Percentiles rank a stretch among this genome's conserved stretches.
phyloP scores from a whole-genome alignment of 1,140 invertebrate genomes.

The Eumeta japonica region DNA sequence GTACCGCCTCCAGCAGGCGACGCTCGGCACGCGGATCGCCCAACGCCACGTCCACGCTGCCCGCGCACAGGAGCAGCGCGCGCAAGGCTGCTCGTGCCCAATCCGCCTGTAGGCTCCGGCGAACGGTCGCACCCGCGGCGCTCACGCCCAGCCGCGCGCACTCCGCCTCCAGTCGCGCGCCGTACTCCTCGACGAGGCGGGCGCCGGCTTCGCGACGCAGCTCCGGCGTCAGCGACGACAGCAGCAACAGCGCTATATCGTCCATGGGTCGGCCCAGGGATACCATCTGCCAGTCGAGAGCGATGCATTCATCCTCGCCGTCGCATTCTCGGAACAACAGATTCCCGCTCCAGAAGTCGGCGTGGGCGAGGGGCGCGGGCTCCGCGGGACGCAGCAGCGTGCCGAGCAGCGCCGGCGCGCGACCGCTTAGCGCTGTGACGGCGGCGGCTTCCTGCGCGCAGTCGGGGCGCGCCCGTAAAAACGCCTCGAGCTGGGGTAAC shows the following conservation, averaged over 20 bases:
- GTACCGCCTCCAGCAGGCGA: constrained; percentile 48
- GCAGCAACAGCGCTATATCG: constrained; percentile 73
- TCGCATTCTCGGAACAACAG: constrained; percentile 66
- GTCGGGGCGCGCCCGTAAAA: constrained; percentile 66
- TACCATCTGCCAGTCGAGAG: constrained; percentile 83
- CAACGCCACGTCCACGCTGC: constrained; percentile 72
- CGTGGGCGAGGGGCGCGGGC: constrained; percentile 72
- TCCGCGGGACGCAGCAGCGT: constrained; percentile 67
- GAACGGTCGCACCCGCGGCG: constrained; percentile 60
- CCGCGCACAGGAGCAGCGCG: constrained; percentile 73
- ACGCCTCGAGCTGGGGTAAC: constrained; percentile 69
- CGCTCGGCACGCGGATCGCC: constrained; percentile 67
- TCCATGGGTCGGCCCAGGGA: constrained; percentile 69
- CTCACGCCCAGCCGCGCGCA: constrained; percentile 61
- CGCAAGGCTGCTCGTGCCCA: constrained; percentile 71
- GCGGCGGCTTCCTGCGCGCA: constrained; percentile 42
- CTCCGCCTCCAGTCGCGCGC: constrained; percentile 61
- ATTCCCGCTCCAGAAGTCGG: constrained; percentile 83
- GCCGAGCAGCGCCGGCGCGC: constrained; percentile 49
- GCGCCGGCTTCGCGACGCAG: constrained; percentile 63
- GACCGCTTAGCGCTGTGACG: constrained; percentile 33
- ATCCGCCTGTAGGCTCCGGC: constrained; percentile 61
- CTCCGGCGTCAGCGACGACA: constrained; percentile 74
- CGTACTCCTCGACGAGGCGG: constrained; percentile 68
- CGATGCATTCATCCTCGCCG: constrained; percentile 60